These are phyloP conservation scores for Polypedilum vanderplanki DNA, from an alignment of 1,140 invertebrate species.

Conservation along the genomic window DNA sequence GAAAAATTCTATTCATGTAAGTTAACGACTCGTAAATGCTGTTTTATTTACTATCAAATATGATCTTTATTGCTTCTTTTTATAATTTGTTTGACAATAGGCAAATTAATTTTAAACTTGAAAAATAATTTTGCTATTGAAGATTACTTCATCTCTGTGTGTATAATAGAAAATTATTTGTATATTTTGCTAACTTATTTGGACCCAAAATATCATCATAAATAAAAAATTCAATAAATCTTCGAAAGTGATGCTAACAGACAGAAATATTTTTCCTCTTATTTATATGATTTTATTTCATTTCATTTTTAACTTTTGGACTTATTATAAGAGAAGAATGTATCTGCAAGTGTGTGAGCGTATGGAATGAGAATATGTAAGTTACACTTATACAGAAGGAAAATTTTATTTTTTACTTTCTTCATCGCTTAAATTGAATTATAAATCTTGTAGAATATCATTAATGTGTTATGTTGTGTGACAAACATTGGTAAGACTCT, in stretches of 20 bases:
- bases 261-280: background rate
- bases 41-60: too few relatives aligned
- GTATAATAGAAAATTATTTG: too few relatives aligned
- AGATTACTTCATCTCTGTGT: too few relatives aligned
- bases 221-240: slow-evolving; percentile 23
- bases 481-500: background rate
- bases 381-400: background rate
- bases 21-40: too few relatives aligned
- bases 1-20: too few relatives aligned
- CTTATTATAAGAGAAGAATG: background rate
- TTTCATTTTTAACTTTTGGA: background rate
- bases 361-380: background rate
- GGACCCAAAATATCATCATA: background rate
- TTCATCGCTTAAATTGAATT: slow-evolving; percentile 3
- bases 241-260: background rate
- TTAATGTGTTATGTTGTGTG: slow-evolving; percentile 13
- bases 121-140: too few relatives aligned
- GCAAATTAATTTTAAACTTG: too few relatives aligned
- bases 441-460: slow-evolving; percentile 14
- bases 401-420: background rate
- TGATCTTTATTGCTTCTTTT: too few relatives aligned
- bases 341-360: background rate
- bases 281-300: background rate
- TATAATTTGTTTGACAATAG: too few relatives aligned
- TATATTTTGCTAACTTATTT: slow-evolving; percentile 9